A percentile compares a stretch with the other conserved stretches of the same genome.
Evolutionary conservation across 2,888 invertebrate genomes (phyloP).

Genomic region (Antheraea yamamai): DNA sequence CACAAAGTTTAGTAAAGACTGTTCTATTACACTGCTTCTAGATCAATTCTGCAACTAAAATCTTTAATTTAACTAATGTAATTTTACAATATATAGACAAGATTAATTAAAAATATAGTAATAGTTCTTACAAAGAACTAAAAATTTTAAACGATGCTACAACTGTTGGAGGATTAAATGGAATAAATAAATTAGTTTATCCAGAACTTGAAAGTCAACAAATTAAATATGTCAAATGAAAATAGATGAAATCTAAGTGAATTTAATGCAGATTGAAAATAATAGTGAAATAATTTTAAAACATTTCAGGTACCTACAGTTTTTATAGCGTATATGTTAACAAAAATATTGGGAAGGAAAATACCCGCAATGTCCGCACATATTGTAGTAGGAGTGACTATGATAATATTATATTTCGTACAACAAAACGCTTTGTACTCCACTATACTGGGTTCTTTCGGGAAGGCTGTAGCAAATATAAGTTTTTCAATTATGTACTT

Average conservation of each 20-base stretch:
- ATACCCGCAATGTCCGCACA: slow-evolving; percentile 35
- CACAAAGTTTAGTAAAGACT: no score
- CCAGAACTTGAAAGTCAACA: no score
- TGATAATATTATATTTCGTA: slow-evolving; percentile 44
- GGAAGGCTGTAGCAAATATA: slow-evolving; percentile 34
- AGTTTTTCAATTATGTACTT: slow-evolving; percentile 46
- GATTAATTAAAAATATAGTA: no score
- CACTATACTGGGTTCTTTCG: slow-evolving; percentile 41
- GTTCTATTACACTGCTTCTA: no score
- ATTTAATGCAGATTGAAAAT: neutral
- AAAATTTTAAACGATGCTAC: no score
- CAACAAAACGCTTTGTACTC: slow-evolving; percentile 43
- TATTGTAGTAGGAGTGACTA: slow-evolving; percentile 36
- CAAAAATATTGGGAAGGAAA: slow-evolving; percentile 48
- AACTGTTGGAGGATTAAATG: no score
- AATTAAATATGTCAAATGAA: neutral
- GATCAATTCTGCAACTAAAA: no score
- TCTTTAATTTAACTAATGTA: no score
- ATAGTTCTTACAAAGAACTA: no score
- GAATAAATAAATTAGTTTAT: no score
- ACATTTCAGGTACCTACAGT: slow-evolving; percentile 48
- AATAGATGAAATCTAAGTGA: neutral
- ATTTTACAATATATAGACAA: no score
- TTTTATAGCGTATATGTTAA: slow-evolving; percentile 40
- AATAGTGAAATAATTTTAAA: neutral